Conservation (phyloP, 1,140 invertebrate genomes). For the Arctopsyche grandis region DNA sequence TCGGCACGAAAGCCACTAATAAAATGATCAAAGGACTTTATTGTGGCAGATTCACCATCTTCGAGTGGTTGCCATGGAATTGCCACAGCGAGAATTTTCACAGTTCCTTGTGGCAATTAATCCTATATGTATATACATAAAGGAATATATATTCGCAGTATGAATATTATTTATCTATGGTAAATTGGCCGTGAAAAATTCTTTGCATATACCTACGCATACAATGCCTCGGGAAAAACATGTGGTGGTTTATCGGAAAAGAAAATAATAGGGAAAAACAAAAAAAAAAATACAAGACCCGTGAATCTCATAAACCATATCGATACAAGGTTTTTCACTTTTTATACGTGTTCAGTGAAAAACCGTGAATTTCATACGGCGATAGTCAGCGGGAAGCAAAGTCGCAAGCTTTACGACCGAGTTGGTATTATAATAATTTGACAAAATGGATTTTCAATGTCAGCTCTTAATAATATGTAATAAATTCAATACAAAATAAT, state of each 20-base stretch:
- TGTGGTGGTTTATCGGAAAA: not conserved
- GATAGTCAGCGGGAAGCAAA: conserved; percentile 38
- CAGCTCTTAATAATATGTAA: not conserved
- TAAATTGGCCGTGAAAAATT: not conserved
- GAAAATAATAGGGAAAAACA: not conserved
- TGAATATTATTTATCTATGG: too few relatives aligned
- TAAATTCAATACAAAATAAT: too few relatives aligned
- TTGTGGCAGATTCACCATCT: not conserved
- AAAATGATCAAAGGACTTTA: conserved; percentile 18
- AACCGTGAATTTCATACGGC: conserved; percentile 39
- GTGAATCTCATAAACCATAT: conserved; percentile 50
- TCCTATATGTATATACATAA: not conserved
- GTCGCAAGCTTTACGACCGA: not conserved
- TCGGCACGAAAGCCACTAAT: conserved; percentile 2
- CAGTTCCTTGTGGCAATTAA: conserved; percentile 4
- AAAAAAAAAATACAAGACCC: conserved; percentile 6
- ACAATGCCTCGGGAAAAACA: not conserved
- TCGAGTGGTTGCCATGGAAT: not conserved
- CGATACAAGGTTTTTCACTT: conserved; percentile 52
- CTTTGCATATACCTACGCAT: not conserved
- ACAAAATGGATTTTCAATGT: conserved; percentile 19
- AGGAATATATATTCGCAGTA: not conserved
- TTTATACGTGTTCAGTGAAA: conserved; percentile 33
- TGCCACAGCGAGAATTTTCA: not conserved
- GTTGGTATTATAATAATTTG: not conserved